phyloP scores from a whole-genome alignment of 1,140 invertebrate genomes.

The Hetaerina americana region DNA sequence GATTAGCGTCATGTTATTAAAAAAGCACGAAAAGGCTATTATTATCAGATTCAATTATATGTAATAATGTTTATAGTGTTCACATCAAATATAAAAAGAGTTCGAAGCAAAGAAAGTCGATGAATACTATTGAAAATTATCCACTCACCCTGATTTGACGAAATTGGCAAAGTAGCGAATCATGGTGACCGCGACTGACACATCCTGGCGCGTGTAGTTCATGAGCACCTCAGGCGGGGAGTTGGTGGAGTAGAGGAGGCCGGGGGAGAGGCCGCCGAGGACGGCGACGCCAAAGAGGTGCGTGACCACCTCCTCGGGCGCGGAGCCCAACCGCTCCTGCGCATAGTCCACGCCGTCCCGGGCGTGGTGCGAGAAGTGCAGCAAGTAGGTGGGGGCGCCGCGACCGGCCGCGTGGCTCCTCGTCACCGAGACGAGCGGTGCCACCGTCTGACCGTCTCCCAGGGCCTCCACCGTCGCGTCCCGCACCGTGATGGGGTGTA shows the following conservation, averaged over 20 bases:
- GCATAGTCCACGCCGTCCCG: slow-evolving; percentile 55
- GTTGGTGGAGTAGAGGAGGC: neutral
- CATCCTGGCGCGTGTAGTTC: slow-evolving; percentile 63
- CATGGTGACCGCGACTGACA: slow-evolving; percentile 56
- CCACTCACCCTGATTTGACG: slow-evolving; percentile 23
- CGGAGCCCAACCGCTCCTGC: slow-evolving; percentile 64
- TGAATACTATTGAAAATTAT: neutral
- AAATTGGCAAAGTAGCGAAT: slow-evolving; percentile 62
- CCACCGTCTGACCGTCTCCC: slow-evolving; percentile 67
- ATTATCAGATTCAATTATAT: neutral
- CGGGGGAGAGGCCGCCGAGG: slow-evolving; percentile 40
- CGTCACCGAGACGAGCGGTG: slow-evolving; percentile 52
- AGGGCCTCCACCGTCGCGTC: slow-evolving; percentile 79
- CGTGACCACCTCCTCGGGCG: slow-evolving; percentile 70
- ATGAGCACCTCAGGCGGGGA: slow-evolving; percentile 29
- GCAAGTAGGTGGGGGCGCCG: slow-evolving; percentile 57
- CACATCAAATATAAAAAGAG: neutral
- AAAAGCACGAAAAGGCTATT: neutral
- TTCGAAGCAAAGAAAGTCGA: neutral
- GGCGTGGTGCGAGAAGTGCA: slow-evolving; percentile 69
- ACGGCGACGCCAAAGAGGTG: slow-evolving; percentile 80
- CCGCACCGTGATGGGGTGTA: slow-evolving; percentile 68
- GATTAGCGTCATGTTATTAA: neutral
- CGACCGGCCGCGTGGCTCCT: slow-evolving; percentile 49
- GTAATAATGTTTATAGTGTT: neutral